Percentiles rank a stretch among this genome's conserved stretches.
Evolutionary conservation across 2,888 invertebrate genomes (phyloP).

Genomic region (Crossocerus cetratus): DNA sequence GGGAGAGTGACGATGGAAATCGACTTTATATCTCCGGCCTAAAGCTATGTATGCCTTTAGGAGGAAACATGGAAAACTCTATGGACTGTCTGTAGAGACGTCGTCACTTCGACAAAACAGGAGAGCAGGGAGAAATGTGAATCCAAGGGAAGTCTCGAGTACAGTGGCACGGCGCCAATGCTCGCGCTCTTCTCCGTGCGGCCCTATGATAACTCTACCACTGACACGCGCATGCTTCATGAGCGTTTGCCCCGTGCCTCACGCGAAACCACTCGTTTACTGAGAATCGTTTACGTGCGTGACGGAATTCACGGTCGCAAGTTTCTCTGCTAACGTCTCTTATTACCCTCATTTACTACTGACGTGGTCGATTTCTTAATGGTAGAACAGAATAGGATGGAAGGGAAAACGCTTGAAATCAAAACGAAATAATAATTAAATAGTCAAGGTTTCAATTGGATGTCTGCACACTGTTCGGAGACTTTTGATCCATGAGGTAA

Average conservation of each 20-base stretch:
- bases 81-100: too few relatives aligned
- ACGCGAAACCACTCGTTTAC: neutral
- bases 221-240: neutral
- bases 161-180: constrained; percentile 32
- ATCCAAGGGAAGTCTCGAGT: constrained; percentile 26
- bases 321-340: neutral
- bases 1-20: neutral
- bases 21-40: neutral
- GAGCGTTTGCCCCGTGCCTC: neutral
- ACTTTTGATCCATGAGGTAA: neutral
- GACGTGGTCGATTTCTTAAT: too few relatives aligned
- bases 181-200: constrained; percentile 24
- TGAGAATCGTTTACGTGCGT: neutral
- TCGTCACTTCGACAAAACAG: constrained; percentile 1
- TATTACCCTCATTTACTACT: too few relatives aligned
- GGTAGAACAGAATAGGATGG: too few relatives aligned
- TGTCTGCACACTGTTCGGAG: too few relatives aligned
- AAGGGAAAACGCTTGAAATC: too few relatives aligned
- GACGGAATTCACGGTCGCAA: neutral
- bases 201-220: neutral
- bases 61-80: too few relatives aligned
- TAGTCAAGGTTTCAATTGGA: too few relatives aligned
- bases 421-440: too few relatives aligned
- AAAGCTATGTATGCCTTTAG: too few relatives aligned
- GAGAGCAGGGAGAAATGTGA: constrained; percentile 3